Base-by-base conservation (phyloP, 2,888 invertebrate species). In the Orthosia incerta region DNA sequence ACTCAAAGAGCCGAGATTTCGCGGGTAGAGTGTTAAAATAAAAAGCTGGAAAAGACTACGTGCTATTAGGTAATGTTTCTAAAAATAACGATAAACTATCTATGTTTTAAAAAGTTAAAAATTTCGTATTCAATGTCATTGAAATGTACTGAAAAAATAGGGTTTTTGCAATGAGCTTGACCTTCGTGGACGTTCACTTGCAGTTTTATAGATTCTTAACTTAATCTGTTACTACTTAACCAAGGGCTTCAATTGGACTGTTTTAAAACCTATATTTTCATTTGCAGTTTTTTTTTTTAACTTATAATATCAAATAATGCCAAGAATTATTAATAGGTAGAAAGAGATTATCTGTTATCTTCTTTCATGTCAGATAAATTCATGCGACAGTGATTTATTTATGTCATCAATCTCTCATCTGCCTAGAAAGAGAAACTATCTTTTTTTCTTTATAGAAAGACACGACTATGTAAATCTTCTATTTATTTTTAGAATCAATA, bases 101-200 rank as follows among this genome's bases (percentile, higher is more conserved):
- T 70, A 71, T 56, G 55, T 50, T 78, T 57, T 74, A 50, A 71
- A 61, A 66, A 57, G 56, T 70, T 80, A 77, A 74, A 82, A 86
- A 77, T 76, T 84, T 79, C 65, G 71, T 85, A 90, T 90, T 91
- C 91, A 94, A 92, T 94, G 94, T 89, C 92, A 91, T 90, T 92
- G 88, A 89, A 91, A 88, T 88, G 74, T 77, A 74, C 79, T 87
- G 87, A 90, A 92, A 93, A 91, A 55, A 50, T 89, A 86, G 85
- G 85, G 87, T 91, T 91, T 91, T 92, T 91, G 87, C 87, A 88
- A 87, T 85, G 80, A 85, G 87, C 75, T 73, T 87, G 91, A 87
- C 93, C 92, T 93, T 93, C 90, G 87, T 82, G 78, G 80, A 90
- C 92, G 90, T 93, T 94, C 93, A 92, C 93, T 91, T 86, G 88